Conservation (phyloP, 2,888 invertebrate genomes). For the Malthinus seriepunctatus region DNA sequence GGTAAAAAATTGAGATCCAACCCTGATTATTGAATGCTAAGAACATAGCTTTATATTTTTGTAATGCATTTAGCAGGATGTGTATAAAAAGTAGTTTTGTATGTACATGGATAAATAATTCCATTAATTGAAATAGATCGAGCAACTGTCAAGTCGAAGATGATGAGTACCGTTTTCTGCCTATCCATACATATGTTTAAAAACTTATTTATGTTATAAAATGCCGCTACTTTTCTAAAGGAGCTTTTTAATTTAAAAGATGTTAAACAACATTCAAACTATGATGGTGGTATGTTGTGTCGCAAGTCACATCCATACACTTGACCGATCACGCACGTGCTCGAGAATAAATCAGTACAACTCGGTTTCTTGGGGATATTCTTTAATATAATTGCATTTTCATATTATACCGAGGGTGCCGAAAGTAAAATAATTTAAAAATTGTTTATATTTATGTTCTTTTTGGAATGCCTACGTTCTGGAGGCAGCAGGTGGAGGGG, state of each 20-base stretch:
- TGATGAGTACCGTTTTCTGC: slow-evolving; percentile 28
- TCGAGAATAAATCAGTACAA: slow-evolving; percentile 10
- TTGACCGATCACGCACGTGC: slow-evolving; percentile 18
- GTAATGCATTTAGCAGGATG: slow-evolving; percentile 11
- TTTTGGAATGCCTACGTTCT: too few relatives aligned
- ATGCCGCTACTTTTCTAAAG: slow-evolving; percentile 12
- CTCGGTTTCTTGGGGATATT: too few relatives aligned
- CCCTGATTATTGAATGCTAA: too few relatives aligned
- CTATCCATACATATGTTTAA: slow-evolving; percentile 15
- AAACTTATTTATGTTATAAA: neutral
- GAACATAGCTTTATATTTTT: neutral
- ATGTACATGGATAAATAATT: slow-evolving; percentile 50
- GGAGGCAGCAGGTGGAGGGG: too few relatives aligned
- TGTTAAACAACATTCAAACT: slow-evolving; percentile 11
- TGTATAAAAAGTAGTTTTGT: slow-evolving; percentile 43
- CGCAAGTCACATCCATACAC: slow-evolving; percentile 10
- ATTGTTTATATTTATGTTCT: too few relatives aligned
- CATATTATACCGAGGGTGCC: too few relatives aligned
- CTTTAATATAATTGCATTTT: too few relatives aligned
- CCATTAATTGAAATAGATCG: slow-evolving; percentile 55
- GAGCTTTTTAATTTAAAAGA: slow-evolving; percentile 14
- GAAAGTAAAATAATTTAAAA: too few relatives aligned
- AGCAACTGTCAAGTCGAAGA: slow-evolving; percentile 34
- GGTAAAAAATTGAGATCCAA: too few relatives aligned
- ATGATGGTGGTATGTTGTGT: slow-evolving; percentile 13